Evolutionary conservation across 2,113 vertebrate species (phyloP), one percentile per base, ranked within the genome.

Genomic region (Channa maculata): DNA sequence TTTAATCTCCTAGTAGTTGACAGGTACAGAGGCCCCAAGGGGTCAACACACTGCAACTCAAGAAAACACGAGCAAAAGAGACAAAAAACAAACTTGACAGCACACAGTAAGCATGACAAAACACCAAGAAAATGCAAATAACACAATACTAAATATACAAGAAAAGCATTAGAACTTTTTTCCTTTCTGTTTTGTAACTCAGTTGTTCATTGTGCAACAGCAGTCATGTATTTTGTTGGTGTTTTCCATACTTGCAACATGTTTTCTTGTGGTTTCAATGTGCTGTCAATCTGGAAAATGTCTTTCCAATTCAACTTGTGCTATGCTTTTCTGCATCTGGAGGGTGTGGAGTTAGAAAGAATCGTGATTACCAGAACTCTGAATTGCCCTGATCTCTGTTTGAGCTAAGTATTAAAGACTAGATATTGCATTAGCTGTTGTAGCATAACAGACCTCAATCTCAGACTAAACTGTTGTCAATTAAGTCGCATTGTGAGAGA

Each of bases 241-340:
- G 34, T 54, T 38, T 8, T 48, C 36, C 14, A 15, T 54, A 54
- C 65, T 59, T 71, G 45, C 55, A 51, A 41, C 57, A 0, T 55
- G 34, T 71, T 71, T 57, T 33, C 12, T 59, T 71, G 41, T 36
- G 55, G 44, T 65, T 48, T 53, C 77, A 61, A 68, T 68, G 61
- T 51, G 14, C 50, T 67, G 36, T 51, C 24, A 24, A 24, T 24
- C 24, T 24, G 24, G 24, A 24, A 24, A 24, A 24, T 24, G 24
- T 24, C 24, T 24, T 24, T 24, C 24, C 24, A 24, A 24, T 24
- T 24, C 24, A 24, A 24, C 24, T 24, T 24, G 24, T 24, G 24
- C 24, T 24, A 24, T 24, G 24, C 24, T 24, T 24, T 24, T 24
- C 24, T 24, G 24, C 24, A 24, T 24, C 24, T 24, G 24, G 24